These are phyloP conservation scores for Rhimphoctona megacephalus DNA, from an alignment of 2,888 invertebrate species.

Conservation along the genomic window DNA sequence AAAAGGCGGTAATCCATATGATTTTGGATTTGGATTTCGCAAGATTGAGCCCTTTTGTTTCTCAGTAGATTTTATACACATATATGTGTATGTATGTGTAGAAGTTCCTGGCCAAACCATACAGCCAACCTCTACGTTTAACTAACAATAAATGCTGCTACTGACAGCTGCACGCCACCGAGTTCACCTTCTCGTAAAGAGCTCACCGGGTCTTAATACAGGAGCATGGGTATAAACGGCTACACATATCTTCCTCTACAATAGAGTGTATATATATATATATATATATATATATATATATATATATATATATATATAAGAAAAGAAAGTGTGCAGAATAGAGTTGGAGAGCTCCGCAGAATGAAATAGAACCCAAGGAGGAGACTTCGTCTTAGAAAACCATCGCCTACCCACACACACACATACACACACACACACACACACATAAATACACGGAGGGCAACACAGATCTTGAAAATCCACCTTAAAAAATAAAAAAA, in stretches of 20 bases:
- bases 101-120: slow-evolving; percentile 43
- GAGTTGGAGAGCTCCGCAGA: slow-evolving; percentile 18
- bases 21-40: neutral
- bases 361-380: slow-evolving; percentile 10
- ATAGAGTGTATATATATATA: neutral
- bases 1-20: neutral
- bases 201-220: slow-evolving; percentile 62
- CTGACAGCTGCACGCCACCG: slow-evolving; percentile 76
- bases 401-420: neutral
- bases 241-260: neutral
- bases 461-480: neutral
- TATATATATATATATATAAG: neutral
- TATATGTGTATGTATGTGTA: neutral
- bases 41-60: slow-evolving; percentile 20
- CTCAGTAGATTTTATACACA: neutral
- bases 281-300: neutral
- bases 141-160: slow-evolving; percentile 77
- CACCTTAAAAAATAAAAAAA: neutral
- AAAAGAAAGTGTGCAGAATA: neutral
- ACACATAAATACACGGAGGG: neutral
- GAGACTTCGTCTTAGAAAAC: slow-evolving; percentile 2
- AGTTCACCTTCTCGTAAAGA: slow-evolving; percentile 67
- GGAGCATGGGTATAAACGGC: slow-evolving; percentile 37
- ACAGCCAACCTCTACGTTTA: slow-evolving; percentile 69
- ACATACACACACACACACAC: neutral